Evolutionary conservation across 1,140 invertebrate genomes (phyloP).

Genomic region (Aradophagus sp.): DNA sequence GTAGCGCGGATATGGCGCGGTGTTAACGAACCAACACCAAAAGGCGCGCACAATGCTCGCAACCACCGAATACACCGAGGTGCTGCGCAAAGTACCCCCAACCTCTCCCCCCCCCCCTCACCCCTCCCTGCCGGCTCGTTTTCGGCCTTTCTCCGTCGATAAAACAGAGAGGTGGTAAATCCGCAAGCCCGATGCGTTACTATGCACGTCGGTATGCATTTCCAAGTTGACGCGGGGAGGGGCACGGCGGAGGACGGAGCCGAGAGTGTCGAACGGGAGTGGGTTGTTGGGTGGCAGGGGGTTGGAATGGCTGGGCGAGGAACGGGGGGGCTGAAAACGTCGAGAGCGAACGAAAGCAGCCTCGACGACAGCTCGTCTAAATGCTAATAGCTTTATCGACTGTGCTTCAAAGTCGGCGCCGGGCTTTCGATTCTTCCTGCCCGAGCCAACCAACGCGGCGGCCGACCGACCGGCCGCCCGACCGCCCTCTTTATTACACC

Average conservation of each 20-base stretch:
- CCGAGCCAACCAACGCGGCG: slow-evolving; percentile 36
- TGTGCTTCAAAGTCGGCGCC: slow-evolving; percentile 56
- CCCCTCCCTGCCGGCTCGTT: slow-evolving; percentile 24
- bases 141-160: slow-evolving; percentile 36
- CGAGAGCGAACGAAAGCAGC: slow-evolving; percentile 50
- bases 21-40: slow-evolving; percentile 29
- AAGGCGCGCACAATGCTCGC: slow-evolving; percentile 1
- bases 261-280: slow-evolving; percentile 27
- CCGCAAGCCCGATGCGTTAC: slow-evolving; percentile 47
- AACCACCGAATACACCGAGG: too few species aligned
- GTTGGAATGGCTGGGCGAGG: neutral
- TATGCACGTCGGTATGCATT: slow-evolving; percentile 60
- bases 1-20: slow-evolving; percentile 15
- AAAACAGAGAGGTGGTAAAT: slow-evolving; percentile 48
- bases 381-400: slow-evolving; percentile 76
- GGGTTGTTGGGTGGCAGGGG: slow-evolving; percentile 6
- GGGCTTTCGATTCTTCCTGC: slow-evolving; percentile 56
- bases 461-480: slow-evolving; percentile 58
- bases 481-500: slow-evolving; percentile 52
- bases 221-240: slow-evolving; percentile 30
- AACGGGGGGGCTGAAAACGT: slow-evolving; percentile 23
- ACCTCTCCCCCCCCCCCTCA: slow-evolving; percentile 5
- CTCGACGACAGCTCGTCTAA: slow-evolving; percentile 74
- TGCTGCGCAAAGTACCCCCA: too few species aligned
- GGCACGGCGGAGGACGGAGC: slow-evolving; percentile 21